Base-by-base conservation (phyloP, 1,140 invertebrate species). In the Stegodyphus dumicola region DNA sequence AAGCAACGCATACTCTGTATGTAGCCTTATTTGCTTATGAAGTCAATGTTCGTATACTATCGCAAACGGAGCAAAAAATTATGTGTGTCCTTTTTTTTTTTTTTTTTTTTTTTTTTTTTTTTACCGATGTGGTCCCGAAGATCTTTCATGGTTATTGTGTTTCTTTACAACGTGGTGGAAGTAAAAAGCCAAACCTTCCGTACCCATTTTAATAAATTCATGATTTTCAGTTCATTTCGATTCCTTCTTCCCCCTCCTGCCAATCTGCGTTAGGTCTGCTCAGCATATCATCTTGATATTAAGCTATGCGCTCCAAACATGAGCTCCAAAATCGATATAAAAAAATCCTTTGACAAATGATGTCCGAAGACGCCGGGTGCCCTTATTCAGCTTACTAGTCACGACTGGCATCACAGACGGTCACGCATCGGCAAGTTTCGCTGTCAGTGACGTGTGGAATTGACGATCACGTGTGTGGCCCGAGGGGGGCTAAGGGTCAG, bases 361-460 rank as follows among this genome's bases (percentile, higher is more conserved):
- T 60, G 56, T 60, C 56, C 15, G 1, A 9, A 60, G 56, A 10
- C n/a, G 75, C 64, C 49, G 75, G 75, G 60, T 77, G 56, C 56
- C 60, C 78, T 73, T 73, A 73, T 81, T 73, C 53, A 51, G n/a
- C 53, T 81, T 49, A 33, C 56, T 11, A 81, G 78, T 81, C 78
- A 81, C 78, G 78, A 81, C 17, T 73, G 52, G 13, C 69, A 73
- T 67, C 18, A 73, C 69, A 81, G 78, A 81, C 78, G 66, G 78
- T 81, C 78, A 81, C 78, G 78, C 75, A 67, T 67, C 65, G 17
- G 15, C 13, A 67, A 67, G 65, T 67, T 67, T 13, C 65, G 75
- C 75, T 77, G 77, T 79, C 65, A 69, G 77, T 79, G 77, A 79
- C 77, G 77, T 79, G 77, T 79, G 60, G 77, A 79, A 79, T 79